Evolutionary conservation across 2,797 vertebrate genomes (phyloP).

Genomic region (Pelodytes ibericus): DNA sequence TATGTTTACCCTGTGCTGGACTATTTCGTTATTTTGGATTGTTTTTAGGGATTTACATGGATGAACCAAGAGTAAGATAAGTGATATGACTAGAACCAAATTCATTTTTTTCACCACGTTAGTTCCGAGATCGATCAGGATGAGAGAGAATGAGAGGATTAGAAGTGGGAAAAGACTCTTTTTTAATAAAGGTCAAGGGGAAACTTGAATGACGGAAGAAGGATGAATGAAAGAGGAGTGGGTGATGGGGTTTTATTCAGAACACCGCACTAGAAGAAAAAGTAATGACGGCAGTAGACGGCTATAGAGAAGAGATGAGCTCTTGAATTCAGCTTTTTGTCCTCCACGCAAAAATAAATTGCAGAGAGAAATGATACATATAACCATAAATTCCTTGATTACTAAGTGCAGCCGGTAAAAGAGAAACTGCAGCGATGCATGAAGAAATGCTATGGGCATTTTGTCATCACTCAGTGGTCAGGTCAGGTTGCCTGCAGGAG

Average conservation of each 20-base stretch:
- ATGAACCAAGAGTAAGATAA: background rate
- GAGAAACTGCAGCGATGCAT: background rate
- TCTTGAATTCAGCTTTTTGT: background rate
- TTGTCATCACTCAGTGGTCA: background rate
- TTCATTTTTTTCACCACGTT: background rate
- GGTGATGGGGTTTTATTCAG: background rate
- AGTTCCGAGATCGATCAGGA: background rate
- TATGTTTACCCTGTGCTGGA: no score
- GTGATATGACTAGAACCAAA: background rate
- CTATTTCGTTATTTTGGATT: no score
- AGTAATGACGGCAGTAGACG: background rate
- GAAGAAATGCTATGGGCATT: background rate
- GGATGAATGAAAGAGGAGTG: background rate
- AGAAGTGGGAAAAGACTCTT: background rate
- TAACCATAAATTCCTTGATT: background rate
- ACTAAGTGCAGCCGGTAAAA: background rate
- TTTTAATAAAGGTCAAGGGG: slow-evolving; percentile 22
- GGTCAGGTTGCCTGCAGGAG: background rate
- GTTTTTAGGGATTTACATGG: no score
- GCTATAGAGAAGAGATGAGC: background rate
- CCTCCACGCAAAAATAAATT: slow-evolving; percentile 3
- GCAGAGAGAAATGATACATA: background rate
- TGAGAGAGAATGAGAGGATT: background rate
- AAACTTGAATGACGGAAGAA: slow-evolving; percentile 8
- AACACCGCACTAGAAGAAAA: slow-evolving; percentile 19